Percentiles rank a stretch among this genome's conserved stretches.
Conservation (phyloP, 1,140 invertebrate genomes). For the Steinernema feltiae region DNA sequence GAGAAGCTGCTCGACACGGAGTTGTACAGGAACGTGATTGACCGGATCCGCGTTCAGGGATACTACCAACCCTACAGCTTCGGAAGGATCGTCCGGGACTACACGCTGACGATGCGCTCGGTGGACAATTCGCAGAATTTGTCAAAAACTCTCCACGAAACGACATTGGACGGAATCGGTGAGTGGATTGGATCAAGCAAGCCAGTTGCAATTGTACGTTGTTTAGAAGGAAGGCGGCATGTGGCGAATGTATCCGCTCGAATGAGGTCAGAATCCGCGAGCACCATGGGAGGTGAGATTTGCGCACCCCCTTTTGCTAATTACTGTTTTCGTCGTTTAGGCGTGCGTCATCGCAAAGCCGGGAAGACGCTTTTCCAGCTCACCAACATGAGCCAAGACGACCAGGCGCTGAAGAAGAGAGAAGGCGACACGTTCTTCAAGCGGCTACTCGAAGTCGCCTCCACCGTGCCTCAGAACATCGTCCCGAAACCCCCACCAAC, state of each 20-base stretch:
- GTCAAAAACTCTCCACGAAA: background rate
- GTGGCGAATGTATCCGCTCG: background rate
- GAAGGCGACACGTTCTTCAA: background rate
- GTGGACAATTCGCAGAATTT: background rate
- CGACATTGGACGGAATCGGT: background rate
- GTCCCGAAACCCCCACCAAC: background rate
- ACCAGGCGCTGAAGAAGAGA: background rate
- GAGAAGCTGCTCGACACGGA: background rate
- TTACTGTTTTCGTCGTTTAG: too few species aligned
- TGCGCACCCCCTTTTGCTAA: background rate
- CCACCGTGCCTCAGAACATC: background rate
- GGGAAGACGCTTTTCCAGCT: background rate
- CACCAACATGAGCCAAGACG: background rate
- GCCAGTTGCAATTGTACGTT: too few species aligned
- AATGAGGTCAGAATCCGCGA: background rate
- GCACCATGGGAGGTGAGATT: background rate
- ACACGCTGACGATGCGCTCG: background rate
- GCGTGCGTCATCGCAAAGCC: background rate
- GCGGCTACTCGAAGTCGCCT: background rate
- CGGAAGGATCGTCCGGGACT: background rate
- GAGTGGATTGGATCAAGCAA: background rate
- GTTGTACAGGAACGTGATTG: background rate
- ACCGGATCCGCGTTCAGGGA: background rate
- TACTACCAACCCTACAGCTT: conserved; percentile 8
- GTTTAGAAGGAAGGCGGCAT: background rate